Percentiles rank a stretch among this genome's conserved stretches.
phyloP scores from a whole-genome alignment of 2,113 vertebrate genomes.

The Tetraodon nigroviridis region DNA sequence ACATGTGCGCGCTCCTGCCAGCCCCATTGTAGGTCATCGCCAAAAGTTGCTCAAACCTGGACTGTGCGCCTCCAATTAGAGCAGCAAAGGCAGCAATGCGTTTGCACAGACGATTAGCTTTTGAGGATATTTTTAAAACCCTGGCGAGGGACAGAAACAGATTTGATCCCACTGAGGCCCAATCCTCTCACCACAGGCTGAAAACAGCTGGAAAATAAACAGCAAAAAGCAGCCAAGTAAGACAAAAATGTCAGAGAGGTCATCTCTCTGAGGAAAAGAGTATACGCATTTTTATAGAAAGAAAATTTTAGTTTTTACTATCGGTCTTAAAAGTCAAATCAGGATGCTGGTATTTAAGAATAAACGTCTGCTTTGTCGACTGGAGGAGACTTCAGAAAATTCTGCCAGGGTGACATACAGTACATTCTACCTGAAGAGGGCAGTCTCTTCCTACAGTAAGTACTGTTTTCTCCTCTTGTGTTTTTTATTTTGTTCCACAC shows the following conservation, averaged over 20 bases:
- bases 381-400: too few relatives aligned
- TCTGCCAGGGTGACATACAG: too few relatives aligned
- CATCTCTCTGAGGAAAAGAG: too few relatives aligned
- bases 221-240: slow-evolving; percentile 23
- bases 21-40: slow-evolving; percentile 62
- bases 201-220: slow-evolving; percentile 1
- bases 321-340: too few relatives aligned
- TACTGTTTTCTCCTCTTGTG: slow-evolving; percentile 1
- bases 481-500: slow-evolving; percentile 47
- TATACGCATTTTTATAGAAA: too few relatives aligned
- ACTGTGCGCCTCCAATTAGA: slow-evolving; percentile 65
- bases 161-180: slow-evolving; percentile 17
- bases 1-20: slow-evolving; percentile 4
- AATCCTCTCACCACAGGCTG: slow-evolving; percentile 20
- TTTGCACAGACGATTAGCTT: slow-evolving; percentile 68
- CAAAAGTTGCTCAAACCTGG: slow-evolving; percentile 64
- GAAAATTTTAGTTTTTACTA: too few relatives aligned
- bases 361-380: too few relatives aligned
- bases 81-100: slow-evolving; percentile 51
- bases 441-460: too few relatives aligned
- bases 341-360: too few relatives aligned
- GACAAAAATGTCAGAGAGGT: background rate
- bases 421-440: too few relatives aligned
- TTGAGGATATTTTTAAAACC: slow-evolving; percentile 66
- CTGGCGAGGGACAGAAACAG: slow-evolving; percentile 44